Evolutionary conservation across 2,113 vertebrate species (phyloP).

Genomic region (Ochotona princeps): DNA sequence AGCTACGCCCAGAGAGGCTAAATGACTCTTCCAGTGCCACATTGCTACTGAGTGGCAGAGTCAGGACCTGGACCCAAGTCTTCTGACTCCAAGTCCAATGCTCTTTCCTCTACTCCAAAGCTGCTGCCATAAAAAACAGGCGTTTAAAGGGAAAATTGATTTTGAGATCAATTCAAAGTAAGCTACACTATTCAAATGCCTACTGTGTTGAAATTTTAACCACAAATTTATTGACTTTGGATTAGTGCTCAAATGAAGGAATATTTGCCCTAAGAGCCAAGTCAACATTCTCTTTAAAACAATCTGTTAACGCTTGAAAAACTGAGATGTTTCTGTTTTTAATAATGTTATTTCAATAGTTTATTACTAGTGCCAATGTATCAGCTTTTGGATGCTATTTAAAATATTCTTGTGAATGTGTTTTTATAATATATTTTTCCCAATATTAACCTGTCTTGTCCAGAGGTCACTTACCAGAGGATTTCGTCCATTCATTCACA

Average conservation of each 20-base stretch:
- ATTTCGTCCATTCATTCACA: conserved; percentile 20
- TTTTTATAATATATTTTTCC: conserved; percentile 44
- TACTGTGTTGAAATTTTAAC: conserved; percentile 35
- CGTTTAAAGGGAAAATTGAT: conserved; percentile 29
- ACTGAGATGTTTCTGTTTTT: neutral
- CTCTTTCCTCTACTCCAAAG: conserved; percentile 71
- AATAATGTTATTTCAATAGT: neutral
- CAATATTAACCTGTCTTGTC: neutral
- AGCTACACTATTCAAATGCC: neutral
- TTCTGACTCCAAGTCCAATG: conserved; percentile 72
- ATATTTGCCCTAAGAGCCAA: neutral
- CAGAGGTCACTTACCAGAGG: neutral
- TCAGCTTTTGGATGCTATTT: conserved; percentile 2
- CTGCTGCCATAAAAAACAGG: conserved; percentile 34
- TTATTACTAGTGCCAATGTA: neutral
- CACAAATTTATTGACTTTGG: neutral
- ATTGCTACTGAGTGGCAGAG: conserved; percentile 59
- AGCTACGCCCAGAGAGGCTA: conserved; percentile 48
- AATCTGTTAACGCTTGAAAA: neutral
- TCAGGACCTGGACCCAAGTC: conserved; percentile 63
- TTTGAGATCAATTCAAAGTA: neutral
- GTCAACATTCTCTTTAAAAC: conserved; percentile 46
- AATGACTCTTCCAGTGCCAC: conserved; percentile 43
- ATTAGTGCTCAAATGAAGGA: conserved; percentile 9
- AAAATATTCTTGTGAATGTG: neutral